Percentiles rank a stretch among this genome's conserved stretches.
phyloP scores from a whole-genome alignment of 2,797 vertebrate genomes.

The Pipistrellus pipistrellus region DNA sequence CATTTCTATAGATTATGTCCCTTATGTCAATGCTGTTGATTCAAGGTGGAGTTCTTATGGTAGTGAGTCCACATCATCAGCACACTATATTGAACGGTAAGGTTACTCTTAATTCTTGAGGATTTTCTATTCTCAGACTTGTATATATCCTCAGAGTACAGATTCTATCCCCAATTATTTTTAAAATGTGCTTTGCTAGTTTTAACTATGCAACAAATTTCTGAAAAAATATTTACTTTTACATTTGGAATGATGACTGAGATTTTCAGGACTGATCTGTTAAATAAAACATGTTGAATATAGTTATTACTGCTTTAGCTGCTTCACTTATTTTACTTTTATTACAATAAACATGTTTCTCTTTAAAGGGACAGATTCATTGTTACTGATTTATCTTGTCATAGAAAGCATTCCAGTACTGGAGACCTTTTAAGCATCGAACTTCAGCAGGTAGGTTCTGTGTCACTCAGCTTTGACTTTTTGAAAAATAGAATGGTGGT shows the following conservation, averaged over 20 bases:
- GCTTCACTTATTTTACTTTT: slow-evolving; percentile 61
- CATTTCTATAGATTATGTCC: slow-evolving; percentile 92
- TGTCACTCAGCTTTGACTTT: slow-evolving; percentile 53
- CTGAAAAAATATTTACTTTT: slow-evolving; percentile 33
- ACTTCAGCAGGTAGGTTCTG: slow-evolving; percentile 89
- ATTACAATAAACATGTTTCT: slow-evolving; percentile 74
- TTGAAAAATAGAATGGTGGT: not conserved
- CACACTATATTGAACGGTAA: slow-evolving; percentile 94
- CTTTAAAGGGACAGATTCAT: slow-evolving; percentile 93
- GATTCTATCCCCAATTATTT: not conserved
- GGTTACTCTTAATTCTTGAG: slow-evolving; percentile 54
- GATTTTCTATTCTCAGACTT: slow-evolving; percentile 50
- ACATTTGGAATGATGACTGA: slow-evolving; percentile 44
- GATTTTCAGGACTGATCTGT: slow-evolving; percentile 1
- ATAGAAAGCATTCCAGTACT: slow-evolving; percentile 92
- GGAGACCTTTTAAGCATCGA: slow-evolving; percentile 92
- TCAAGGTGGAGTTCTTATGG: slow-evolving; percentile 95
- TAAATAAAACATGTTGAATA: not conserved
- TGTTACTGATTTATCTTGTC: slow-evolving; percentile 91
- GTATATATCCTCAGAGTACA: slow-evolving; percentile 29
- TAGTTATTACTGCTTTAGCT: slow-evolving; percentile 59
- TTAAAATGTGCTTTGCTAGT: slow-evolving; percentile 42
- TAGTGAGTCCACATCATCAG: slow-evolving; percentile 93
- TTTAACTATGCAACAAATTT: slow-evolving; percentile 1
- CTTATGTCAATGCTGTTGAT: slow-evolving; percentile 94